Percentiles rank a stretch among this genome's conserved stretches.
These are phyloP conservation scores for Dendronephthya gigantea DNA, from an alignment of 64 coral and sea anemone genomes.

Conservation along the genomic window DNA sequence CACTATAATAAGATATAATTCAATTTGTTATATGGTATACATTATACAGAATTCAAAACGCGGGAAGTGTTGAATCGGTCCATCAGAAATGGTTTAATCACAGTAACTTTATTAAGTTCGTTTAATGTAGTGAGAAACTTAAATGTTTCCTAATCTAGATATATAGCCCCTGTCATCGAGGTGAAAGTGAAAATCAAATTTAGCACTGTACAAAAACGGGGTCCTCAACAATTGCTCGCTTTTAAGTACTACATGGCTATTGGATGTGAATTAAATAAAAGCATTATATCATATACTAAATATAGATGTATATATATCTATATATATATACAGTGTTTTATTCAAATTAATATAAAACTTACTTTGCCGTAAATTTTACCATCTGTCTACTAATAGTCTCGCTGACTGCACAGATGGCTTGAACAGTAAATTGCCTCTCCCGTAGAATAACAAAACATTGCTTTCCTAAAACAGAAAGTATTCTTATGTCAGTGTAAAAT, in stretches of 20 bases:
- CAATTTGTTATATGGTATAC: too few species aligned
- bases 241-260: too few species aligned
- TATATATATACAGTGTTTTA: neutral
- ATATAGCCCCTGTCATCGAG: too few species aligned
- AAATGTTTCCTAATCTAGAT: too few species aligned
- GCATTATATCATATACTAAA: too few species aligned
- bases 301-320: too few species aligned
- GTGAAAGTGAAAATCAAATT: too few species aligned
- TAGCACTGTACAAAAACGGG: too few species aligned
- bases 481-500: neutral
- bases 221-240: too few species aligned
- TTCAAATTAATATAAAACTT: neutral
- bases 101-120: too few species aligned
- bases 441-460: slow-evolving; percentile 90
- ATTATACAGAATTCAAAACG: neutral
- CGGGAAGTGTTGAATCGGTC: neutral
- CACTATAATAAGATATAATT: slow-evolving; percentile 14
- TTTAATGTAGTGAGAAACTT: too few species aligned
- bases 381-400: slow-evolving; percentile 87
- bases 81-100: neutral
- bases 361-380: slow-evolving; percentile 96
- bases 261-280: too few species aligned
- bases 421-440: slow-evolving; percentile 80
- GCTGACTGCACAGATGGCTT: slow-evolving; percentile 81
- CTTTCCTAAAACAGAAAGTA: slow-evolving; percentile 46